Base-by-base conservation (phyloP, 1,140 invertebrate species). In the Drosophila saltans region DNA sequence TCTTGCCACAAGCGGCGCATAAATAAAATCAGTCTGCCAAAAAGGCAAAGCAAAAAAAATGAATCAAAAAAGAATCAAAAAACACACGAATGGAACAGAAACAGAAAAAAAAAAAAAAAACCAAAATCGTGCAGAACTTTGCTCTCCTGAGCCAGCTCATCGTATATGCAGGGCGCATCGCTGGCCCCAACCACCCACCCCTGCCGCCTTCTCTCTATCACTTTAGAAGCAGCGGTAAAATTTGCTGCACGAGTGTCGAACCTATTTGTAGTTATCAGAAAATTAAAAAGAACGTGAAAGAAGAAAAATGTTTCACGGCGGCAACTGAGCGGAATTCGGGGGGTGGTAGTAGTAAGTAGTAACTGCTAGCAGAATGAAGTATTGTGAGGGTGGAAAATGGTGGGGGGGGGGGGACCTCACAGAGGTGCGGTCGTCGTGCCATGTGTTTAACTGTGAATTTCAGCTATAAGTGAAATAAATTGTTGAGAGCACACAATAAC, bases 261-360 rank as follows among this genome's bases (percentile, higher is more conserved):
- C 84, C 80, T 88, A 88, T 88, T 88, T 88, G 83, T 88, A 88
- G 83, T 88, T 88, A 88, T 88, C 84, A 88, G 83, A 88, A 88
- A 88, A 88, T 88, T 88, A 88, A 88, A 88, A 88, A 89, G 80
- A 88, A 88, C 83, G 80, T 88, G 80, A 68, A 68, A 68, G 61
- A 65, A 39, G 28, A 55, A 63, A 45, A 52, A 26, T 33, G 66
- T 52, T 52, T 52, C 45, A 52, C 16, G 16, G 16, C 16, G 16
- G 16, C 16, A 16, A 16, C 16, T 16, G 16, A 16, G 0, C 16
- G 16, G 16, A 16, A 16, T 16, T 16, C 16, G 16, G 16, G 16
- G 16, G 16, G 16, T 16, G 16, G 16, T 16, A 16, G 16, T 16
- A 16, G 16, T 16, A 16, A 16, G 16, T 16, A 16, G 16, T 16